phyloP scores from a whole-genome alignment of 1,140 invertebrate species.

The Caenorhabditis tropicalis region DNA sequence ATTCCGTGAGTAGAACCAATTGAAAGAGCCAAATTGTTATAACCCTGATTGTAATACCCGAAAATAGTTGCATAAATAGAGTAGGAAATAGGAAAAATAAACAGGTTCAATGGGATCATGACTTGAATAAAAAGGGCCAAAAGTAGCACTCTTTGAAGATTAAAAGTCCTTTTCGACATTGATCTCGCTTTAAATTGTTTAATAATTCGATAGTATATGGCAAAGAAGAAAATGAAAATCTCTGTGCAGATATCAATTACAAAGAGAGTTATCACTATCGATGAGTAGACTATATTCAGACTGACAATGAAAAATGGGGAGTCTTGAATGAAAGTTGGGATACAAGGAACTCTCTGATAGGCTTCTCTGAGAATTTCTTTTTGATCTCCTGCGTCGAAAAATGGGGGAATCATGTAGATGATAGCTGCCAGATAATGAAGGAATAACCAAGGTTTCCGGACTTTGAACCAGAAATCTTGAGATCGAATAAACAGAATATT shows the following conservation, averaged over 20 bases:
- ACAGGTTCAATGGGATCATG: conserved; percentile 31
- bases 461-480: neutral
- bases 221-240: neutral
- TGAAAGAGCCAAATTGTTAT: neutral
- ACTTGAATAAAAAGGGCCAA: neutral
- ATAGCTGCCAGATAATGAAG: neutral
- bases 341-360: neutral
- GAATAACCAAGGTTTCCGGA: neutral
- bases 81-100: conserved; percentile 42
- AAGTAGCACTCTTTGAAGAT: neutral
- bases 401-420: neutral
- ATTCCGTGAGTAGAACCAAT: conserved; percentile 3
- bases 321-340: neutral
- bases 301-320: neutral
- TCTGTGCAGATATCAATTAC: neutral
- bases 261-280: neutral
- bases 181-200: neutral
- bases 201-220: neutral
- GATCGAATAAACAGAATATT: neutral
- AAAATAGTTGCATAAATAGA: neutral
- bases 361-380: neutral
- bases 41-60: neutral
- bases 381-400: neutral
- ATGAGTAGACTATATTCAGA: neutral
- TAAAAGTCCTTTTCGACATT: neutral